Evolutionary conservation across 2,113 vertebrate genomes (phyloP), one percentile per base, ranked within the genome.

Genomic region (Ctenodactylus gundi): DNA sequence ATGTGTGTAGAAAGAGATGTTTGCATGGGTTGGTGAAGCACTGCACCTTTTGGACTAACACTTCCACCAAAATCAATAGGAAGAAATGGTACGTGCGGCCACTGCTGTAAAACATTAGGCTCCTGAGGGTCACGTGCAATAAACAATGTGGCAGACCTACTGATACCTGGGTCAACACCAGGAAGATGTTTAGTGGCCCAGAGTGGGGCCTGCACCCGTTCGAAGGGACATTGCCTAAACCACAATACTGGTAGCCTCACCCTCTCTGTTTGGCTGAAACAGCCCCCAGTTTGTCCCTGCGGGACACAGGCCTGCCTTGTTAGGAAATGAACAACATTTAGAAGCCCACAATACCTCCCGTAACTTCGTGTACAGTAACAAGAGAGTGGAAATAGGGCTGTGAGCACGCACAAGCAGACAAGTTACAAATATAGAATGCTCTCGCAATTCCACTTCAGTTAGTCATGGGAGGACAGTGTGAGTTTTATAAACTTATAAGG

Each of bases 371-470:
- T 98, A 98, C 98, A 98, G 98, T 97, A 98, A 98, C 98, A 97
- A n/a, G 97, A 96, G 97, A 73, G 96, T 99, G 98, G 98, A 99
- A 99, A 99, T 98, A 98, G 98, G 97, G 97, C 98, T 96, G 97
- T 97, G 96, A 95, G 98, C 98, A 98, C 92, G 97, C 98, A 98
- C 98, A 97, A 98, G 97, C 98, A 97, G 97, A 97, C 97, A 73
- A 98, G 98, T 98, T 99, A 99, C 98, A 99, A 99, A 99, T 99
- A 99, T 99, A 98, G 98, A 98, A 96, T 98, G 98, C 98, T 98
- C 98, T 98, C 98, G 98, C 98, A 98, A 99, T 99, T 98, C 98
- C 98, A 97, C 94, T 97, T 98, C 97, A 95, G 98, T 99, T 99
- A 99, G 99, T 99, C 98, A 98, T 98, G 97, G 98, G 97, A 98